Evolutionary conservation across 2,797 vertebrate genomes (phyloP).

Genomic region (Smutsia gigantea): DNA sequence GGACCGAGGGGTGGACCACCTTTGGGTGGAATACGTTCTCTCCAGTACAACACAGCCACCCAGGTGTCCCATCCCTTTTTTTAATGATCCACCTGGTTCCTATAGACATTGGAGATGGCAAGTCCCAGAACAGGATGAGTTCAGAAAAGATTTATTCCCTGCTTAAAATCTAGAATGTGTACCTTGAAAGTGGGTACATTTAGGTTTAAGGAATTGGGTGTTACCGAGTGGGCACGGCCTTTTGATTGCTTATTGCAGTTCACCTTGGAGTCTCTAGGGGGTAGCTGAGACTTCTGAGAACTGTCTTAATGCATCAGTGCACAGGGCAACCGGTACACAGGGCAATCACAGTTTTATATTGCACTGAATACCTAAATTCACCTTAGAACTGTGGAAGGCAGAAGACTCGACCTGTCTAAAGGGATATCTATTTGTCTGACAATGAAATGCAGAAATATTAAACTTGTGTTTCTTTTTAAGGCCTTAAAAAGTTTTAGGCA

Average conservation of each 20-base stretch:
- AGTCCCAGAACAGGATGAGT: background rate
- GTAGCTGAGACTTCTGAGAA: background rate
- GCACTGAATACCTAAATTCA: background rate
- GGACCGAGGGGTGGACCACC: rapidly evolving
- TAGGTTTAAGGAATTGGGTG: background rate
- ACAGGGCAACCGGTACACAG: no score
- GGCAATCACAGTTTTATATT: background rate
- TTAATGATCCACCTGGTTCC: background rate
- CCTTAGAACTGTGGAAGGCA: background rate
- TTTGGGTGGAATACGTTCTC: background rate
- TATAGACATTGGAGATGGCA: background rate
- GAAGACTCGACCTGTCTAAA: background rate
- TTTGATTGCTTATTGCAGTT: conserved; percentile 13
- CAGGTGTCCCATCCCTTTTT: background rate
- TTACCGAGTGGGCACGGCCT: background rate
- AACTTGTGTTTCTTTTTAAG: background rate
- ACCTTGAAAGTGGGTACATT: background rate
- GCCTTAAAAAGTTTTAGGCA: background rate
- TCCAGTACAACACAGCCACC: background rate
- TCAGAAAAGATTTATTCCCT: background rate
- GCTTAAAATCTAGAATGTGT: background rate
- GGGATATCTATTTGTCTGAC: background rate
- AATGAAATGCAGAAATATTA: conserved; percentile 7
- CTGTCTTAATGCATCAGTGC: background rate
- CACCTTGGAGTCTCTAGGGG: conserved; percentile 31